Evolutionary conservation across 2,113 vertebrate species (phyloP).

Genomic region (Rhagologus leucostigma): DNA sequence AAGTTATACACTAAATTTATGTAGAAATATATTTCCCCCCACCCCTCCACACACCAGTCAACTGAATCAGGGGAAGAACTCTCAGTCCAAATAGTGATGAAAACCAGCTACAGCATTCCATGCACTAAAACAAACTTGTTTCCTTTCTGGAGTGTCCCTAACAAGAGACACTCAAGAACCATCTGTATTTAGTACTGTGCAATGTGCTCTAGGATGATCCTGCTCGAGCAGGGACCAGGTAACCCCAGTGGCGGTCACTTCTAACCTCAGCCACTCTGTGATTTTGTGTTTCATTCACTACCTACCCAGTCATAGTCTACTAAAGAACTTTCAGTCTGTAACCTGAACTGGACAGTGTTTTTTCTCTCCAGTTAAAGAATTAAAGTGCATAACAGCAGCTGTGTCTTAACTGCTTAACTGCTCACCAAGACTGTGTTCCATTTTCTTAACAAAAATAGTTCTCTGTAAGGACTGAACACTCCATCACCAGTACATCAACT

Average conservation of each 20-base stretch:
- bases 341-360: neutral
- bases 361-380: neutral
- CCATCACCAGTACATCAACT: neutral
- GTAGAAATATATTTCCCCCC: neutral
- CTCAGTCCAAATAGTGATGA: neutral
- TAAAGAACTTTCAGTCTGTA: neutral
- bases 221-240: neutral
- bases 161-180: neutral
- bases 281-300: neutral
- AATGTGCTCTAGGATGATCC: neutral
- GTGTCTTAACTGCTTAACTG: neutral
- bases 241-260: neutral
- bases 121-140: neutral
- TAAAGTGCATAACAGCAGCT: conserved; percentile 3
- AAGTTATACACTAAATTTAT: neutral
- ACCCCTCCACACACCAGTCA: neutral
- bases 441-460: neutral
- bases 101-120: neutral
- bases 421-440: neutral
- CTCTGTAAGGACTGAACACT: neutral
- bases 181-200: neutral
- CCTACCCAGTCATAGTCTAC: neutral
- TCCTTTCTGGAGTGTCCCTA: neutral
- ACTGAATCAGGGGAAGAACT: neutral
- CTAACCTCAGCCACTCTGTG: neutral